Evolutionary conservation across 1,140 invertebrate species (phyloP), one percentile per base, ranked within the genome.

Genomic region (Acromyrmex charruanus): DNA sequence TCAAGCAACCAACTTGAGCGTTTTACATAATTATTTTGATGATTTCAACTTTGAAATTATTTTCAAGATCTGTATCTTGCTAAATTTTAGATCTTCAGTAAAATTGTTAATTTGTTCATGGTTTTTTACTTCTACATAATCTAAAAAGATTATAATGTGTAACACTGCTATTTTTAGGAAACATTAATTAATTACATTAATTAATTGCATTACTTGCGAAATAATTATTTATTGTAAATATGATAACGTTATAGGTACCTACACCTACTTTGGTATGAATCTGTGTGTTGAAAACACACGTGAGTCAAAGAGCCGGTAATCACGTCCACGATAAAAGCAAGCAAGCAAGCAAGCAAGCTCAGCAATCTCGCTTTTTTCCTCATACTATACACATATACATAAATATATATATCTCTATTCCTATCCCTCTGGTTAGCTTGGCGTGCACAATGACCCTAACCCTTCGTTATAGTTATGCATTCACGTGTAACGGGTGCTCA

Each of bases 381-480:
- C 21, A 16, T 3, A 12, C 3, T 69, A 49, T 25, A 25, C 51
- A 49, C n/a, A 69, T 69, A 69, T 39, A 12, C 44, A 25, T 39
- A 61, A 3, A 35, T 39, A 39, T 44, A 18, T 44, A 44, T 44
- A 44, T 25, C 5, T 61, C 3, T 77, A 10, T 77, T 53, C 21
- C 31, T 58, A 31, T 58, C 53, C n/a, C 39, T 49, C 14, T 39
- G 35, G 58, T 59, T 77, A 59, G 16, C 55, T 59, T 21, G 16
- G n/a, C 55, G 55, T 58, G 35, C 21, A 63, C 58, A 44, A 77
- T 21, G 58, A 77, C 55, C n/a, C n/a, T 53, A 80, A 77, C 75
- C 63, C 44, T 68, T 68, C 63, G 77, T 80, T 77, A 77, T 21
- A 77, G 75, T 65, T 77, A 68, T 68, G 49, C 77, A 68, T 80